These are phyloP conservation scores for Turnix velox DNA, from an alignment of 2,113 vertebrate species.

Conservation along the genomic window DNA sequence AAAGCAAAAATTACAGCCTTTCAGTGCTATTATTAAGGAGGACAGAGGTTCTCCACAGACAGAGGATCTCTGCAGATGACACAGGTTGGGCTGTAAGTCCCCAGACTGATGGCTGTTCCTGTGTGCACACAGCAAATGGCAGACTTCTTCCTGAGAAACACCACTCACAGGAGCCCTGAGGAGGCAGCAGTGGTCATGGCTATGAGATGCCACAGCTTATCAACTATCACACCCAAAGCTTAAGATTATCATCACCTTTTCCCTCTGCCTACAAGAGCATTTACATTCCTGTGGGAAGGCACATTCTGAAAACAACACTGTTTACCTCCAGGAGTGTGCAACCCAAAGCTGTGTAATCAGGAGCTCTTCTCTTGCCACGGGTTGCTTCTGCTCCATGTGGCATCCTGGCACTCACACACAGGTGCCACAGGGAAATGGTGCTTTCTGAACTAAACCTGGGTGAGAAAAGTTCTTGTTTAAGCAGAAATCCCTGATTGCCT, in stretches of 20 bases:
- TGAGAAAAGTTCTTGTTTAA: background rate
- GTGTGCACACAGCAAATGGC: background rate
- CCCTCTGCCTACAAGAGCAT: background rate
- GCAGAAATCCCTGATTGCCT: background rate
- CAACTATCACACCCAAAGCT: background rate
- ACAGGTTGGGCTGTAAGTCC: background rate
- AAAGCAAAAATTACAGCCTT: constrained; percentile 14
- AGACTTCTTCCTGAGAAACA: background rate
- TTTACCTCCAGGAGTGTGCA: background rate
- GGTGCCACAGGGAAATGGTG: background rate
- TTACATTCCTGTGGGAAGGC: background rate
- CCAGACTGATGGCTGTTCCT: background rate
- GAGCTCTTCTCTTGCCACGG: background rate
- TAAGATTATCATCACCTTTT: background rate
- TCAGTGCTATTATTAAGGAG: background rate
- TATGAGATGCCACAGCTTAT: background rate
- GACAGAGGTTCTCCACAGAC: background rate
- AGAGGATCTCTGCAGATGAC: background rate
- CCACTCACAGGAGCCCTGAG: background rate
- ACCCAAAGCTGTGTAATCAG: background rate
- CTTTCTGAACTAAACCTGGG: constrained; percentile 1
- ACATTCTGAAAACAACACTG: background rate
- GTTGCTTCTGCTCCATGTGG: background rate
- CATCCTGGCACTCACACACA: background rate
- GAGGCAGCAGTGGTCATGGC: background rate